These are phyloP conservation scores for Semotilus atromaculatus DNA, from an alignment of 2,797 vertebrate species.

Conservation along the genomic window DNA sequence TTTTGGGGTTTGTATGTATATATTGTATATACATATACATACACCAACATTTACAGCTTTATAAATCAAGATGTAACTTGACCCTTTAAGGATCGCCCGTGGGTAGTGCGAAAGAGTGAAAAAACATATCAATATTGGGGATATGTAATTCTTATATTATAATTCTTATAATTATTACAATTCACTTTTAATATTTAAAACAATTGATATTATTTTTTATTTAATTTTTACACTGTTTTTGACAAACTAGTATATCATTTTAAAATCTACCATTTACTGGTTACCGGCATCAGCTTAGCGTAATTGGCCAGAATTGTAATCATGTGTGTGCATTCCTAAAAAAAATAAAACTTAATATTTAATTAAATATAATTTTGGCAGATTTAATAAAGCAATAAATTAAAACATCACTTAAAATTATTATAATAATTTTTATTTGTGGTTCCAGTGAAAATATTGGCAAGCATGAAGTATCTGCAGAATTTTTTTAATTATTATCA, in stretches of 20 bases:
- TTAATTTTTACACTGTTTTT: not conserved
- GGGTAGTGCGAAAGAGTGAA: not conserved
- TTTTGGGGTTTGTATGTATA: not conserved
- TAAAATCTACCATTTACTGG: not conserved
- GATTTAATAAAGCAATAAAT: not conserved
- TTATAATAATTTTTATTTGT: not conserved
- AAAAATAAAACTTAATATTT: not conserved
- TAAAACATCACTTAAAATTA: not conserved
- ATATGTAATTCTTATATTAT: no score
- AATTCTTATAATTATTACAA: no score
- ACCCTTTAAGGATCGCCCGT: not conserved
- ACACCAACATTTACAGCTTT: constrained; percentile 12
- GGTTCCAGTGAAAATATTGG: not conserved
- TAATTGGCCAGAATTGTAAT: not conserved
- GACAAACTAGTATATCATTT: not conserved
- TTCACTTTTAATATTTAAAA: not conserved
- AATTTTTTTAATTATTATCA: not conserved
- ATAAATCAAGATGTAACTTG: not conserved
- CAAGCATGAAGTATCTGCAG: not conserved
- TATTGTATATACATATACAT: not conserved
- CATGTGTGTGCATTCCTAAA: not conserved
- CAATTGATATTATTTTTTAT: not conserved
- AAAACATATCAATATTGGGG: not conserved
- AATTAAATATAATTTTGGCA: not conserved
- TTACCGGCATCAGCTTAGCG: not conserved